Percentiles rank a stretch among this genome's conserved stretches.
Evolutionary conservation across 2,113 vertebrate genomes (phyloP).

Genomic region (Nerophis lumbriciformis): DNA sequence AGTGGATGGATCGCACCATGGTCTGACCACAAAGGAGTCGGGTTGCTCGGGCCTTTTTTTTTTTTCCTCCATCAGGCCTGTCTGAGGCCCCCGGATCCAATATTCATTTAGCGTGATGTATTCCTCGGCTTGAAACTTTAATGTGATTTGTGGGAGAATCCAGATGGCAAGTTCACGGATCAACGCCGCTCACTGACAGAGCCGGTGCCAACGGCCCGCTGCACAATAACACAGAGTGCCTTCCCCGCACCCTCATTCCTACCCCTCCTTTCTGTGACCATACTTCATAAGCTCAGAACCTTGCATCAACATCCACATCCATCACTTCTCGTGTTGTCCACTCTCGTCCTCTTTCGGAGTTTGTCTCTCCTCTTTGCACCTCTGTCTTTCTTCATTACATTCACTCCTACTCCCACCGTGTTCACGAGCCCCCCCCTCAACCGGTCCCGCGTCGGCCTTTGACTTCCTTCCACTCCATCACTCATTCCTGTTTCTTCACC

Average conservation of each 20-base stretch:
- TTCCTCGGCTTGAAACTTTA: conserved; percentile 77
- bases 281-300: conserved; percentile 21
- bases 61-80: conserved; percentile 58
- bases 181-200: conserved; percentile 70
- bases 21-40: conserved; percentile 65
- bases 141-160: conserved; percentile 79
- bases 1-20: conserved; percentile 55
- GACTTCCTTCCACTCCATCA: conserved; percentile 51
- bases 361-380: conserved; percentile 21
- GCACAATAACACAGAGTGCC: conserved; percentile 68
- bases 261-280: conserved; percentile 20
- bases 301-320: conserved; percentile 23
- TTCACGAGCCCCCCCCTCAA: conserved; percentile 39
- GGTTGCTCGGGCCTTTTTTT: conserved; percentile 55
- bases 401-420: conserved; percentile 36
- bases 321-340: conserved; percentile 39
- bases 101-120: conserved; percentile 80
- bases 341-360: conserved; percentile 14
- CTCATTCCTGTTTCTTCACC: conserved; percentile 44
- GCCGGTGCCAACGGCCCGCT: conserved; percentile 66
- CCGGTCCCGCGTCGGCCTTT: conserved; percentile 46
- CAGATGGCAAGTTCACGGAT: conserved; percentile 79
- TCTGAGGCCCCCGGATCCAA: conserved; percentile 65
- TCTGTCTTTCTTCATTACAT: conserved; percentile 54
- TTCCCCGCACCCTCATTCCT: background rate